Percentiles rank a stretch among this genome's conserved stretches.
phyloP scores from a whole-genome alignment of 1,140 invertebrate species.

The Lethocerus indicus region DNA sequence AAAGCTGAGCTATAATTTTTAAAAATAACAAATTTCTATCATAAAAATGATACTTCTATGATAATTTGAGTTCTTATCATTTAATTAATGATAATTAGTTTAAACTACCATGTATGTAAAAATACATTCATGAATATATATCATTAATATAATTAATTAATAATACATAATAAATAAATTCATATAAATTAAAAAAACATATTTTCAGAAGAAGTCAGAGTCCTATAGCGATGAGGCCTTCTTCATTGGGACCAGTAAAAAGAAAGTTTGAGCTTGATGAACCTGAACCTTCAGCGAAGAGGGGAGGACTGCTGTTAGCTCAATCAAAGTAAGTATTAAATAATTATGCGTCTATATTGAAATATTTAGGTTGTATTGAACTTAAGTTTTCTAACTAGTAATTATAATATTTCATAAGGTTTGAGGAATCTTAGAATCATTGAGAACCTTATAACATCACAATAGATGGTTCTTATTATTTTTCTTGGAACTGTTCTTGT shows the following conservation, averaged over 20 bases:
- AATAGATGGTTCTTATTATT: no score
- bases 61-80: background rate
- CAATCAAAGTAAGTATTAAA: slow-evolving; percentile 17
- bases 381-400: no score
- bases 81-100: background rate
- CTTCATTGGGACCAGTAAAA: slow-evolving; percentile 52
- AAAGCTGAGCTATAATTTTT: no score
- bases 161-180: background rate
- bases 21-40: background rate
- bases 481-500: no score
- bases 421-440: no score
- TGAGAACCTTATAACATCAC: no score
- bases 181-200: slow-evolving; percentile 1
- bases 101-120: background rate
- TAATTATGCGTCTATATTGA: no score
- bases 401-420: no score
- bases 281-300: slow-evolving; percentile 34
- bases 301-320: slow-evolving; percentile 28
- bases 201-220: slow-evolving; percentile 51
- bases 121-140: background rate
- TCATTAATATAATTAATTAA: background rate
- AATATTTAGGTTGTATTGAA: no score
- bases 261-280: slow-evolving; percentile 63
- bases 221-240: slow-evolving; percentile 62
- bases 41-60: background rate